phyloP scores from a whole-genome alignment of 2,888 invertebrate species.

The Oxyteleia sp. region DNA sequence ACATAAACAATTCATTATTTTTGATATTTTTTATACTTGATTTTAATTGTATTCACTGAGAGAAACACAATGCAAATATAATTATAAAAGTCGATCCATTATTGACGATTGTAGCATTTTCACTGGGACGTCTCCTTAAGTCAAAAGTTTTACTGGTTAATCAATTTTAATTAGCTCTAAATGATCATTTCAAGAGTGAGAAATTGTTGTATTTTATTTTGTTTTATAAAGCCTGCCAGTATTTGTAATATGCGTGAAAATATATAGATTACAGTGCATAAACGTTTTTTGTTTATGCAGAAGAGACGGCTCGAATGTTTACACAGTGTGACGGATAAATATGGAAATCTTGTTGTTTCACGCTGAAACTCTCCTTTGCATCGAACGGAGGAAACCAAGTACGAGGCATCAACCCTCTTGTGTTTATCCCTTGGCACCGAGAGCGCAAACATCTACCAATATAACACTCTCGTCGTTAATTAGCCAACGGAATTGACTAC shows the following conservation, averaged over 20 bases:
- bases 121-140: no score
- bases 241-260: not conserved
- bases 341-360: conserved; percentile 85
- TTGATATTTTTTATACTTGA: no score
- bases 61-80: no score
- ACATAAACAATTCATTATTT: no score
- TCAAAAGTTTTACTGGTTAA: no score
- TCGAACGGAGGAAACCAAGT: conserved; percentile 74
- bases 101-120: no score
- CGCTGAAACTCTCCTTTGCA: conserved; percentile 76
- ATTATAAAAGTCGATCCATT: no score
- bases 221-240: no score
- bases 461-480: conserved; percentile 75
- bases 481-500: conserved; percentile 73
- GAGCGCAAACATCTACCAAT: conserved; percentile 75
- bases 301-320: conserved; percentile 56
- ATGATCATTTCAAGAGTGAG: no score
- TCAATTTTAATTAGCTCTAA: no score
- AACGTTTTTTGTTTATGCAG: conserved; percentile 37
- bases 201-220: no score
- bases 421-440: conserved; percentile 79
- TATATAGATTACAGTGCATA: conserved; percentile 22
- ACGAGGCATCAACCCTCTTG: conserved; percentile 76
- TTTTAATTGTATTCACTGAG: no score
- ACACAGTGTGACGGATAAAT: conserved; percentile 79